A percentile compares a stretch with the other conserved stretches of the same genome.
phyloP scores from a whole-genome alignment of 2,888 invertebrate species.

The Melolontha melolontha region DNA sequence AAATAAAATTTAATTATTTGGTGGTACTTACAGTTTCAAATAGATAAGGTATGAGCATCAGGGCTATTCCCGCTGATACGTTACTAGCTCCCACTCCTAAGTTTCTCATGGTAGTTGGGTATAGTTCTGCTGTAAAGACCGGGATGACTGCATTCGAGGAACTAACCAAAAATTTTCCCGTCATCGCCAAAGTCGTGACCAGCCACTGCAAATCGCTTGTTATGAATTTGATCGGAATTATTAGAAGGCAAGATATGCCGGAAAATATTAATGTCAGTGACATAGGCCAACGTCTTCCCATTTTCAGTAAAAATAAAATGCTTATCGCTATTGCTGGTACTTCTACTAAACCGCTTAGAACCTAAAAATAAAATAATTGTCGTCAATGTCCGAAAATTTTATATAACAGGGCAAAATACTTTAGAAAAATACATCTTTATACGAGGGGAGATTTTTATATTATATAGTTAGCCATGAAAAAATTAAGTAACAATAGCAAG shows the following conservation, averaged over 20 bases:
- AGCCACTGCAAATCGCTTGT: slow-evolving; percentile 73
- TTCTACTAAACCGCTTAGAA: slow-evolving; percentile 80
- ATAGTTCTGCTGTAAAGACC: slow-evolving; percentile 82
- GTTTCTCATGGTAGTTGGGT: slow-evolving; percentile 83
- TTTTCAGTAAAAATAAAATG: slow-evolving; percentile 79
- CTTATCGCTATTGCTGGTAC: slow-evolving; percentile 82
- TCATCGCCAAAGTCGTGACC: slow-evolving; percentile 80
- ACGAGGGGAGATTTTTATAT: too few relatives aligned
- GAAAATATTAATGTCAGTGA: slow-evolving; percentile 76
- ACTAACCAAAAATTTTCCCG: slow-evolving; percentile 84
- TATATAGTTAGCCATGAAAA: too few relatives aligned
- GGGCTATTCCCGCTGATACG: slow-evolving; percentile 79
- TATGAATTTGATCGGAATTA: slow-evolving; percentile 67
- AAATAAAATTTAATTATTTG: too few relatives aligned
- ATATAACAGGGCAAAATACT: too few relatives aligned
- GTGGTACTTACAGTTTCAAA: slow-evolving; percentile 76
- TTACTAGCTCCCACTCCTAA: slow-evolving; percentile 83
- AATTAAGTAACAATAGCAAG: too few relatives aligned
- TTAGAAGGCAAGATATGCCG: slow-evolving; percentile 76
- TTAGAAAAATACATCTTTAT: too few relatives aligned
- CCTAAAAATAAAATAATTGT: slow-evolving; percentile 61
- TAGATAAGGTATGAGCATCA: slow-evolving; percentile 82
- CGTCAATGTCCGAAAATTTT: too few relatives aligned
- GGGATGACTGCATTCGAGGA: slow-evolving; percentile 85
- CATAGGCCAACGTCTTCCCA: slow-evolving; percentile 79